phyloP scores from a whole-genome alignment of 2,888 invertebrate genomes.

The Craniophora ligustri region DNA sequence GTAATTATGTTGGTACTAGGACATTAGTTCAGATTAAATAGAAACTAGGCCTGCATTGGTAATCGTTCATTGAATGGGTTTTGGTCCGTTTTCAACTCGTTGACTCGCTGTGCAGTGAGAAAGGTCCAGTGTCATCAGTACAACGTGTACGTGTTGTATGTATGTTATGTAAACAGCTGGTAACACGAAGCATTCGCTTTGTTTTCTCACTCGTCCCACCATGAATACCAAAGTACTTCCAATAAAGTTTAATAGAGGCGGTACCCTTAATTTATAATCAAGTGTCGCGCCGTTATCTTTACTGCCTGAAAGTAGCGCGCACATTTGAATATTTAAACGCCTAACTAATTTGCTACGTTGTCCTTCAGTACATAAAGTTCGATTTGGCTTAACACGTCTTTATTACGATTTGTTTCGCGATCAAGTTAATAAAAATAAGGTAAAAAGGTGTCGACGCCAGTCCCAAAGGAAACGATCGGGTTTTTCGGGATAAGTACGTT shows the following conservation, averaged over 20 bases:
- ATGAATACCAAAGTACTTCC: conserved; percentile 21
- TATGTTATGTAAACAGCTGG: conserved; percentile 10
- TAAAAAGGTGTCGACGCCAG: conserved; percentile 27
- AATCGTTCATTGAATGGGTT: too few relatives aligned
- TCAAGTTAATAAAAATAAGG: conserved; percentile 28
- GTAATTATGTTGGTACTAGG: too few relatives aligned
- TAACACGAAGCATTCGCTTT: neutral
- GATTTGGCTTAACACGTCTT: conserved; percentile 7
- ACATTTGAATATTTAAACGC: conserved; percentile 41
- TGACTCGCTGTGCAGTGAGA: neutral
- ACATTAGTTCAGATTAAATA: too few relatives aligned
- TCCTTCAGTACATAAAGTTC: neutral
- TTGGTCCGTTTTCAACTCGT: neutral
- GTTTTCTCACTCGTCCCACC: conserved; percentile 4
- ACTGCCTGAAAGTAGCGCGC: conserved; percentile 26
- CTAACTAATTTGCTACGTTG: conserved; percentile 16
- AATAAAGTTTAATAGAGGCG: conserved; percentile 18
- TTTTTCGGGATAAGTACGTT: conserved; percentile 14
- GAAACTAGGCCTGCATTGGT: too few relatives aligned
- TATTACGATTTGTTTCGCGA: conserved; percentile 24
- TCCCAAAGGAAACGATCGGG: conserved; percentile 26
- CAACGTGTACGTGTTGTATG: neutral
- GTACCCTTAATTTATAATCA: conserved; percentile 45
- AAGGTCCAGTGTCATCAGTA: neutral
- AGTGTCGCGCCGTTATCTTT: conserved; percentile 35